Base-by-base conservation (phyloP, 92 coral and sea anemone genomes). In the Epizoanthus scotinus region DNA sequence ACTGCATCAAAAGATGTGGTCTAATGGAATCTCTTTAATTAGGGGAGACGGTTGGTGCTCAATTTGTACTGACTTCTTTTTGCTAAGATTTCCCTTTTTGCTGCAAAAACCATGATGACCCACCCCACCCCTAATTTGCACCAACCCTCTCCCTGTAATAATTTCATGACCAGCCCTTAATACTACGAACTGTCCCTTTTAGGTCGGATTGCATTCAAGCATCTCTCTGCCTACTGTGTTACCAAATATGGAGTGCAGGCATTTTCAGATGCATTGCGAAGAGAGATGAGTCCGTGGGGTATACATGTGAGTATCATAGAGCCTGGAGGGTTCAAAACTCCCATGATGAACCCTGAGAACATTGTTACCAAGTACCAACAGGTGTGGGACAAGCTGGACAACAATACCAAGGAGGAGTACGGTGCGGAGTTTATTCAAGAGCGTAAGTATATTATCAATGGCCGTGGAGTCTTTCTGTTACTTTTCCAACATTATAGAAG, bases 181-280 rank as follows among this genome's bases (percentile, higher is more conserved):
- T 42, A 42, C 8, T 42, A 6, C 8, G 10, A 5, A 42, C 50
- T 42, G 44, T 38, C 50, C 10, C 6, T 69, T 79, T 63, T 13
- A 85, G 89, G 89, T 50, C 84, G 82, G 15, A 13, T 71, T 20
- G 59, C 84, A 53, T 78, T 85, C 62, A 78, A 78, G 15, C 83
- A 85, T 71, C 59, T 79, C 28, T 83, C 84, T 1, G 84, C 84
- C 68, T 87, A 87, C 53, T 87, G 87, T 69, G n/a, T 70, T 13
- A 60, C 78, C 56, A 87, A 87, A 65, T 87, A 73, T 87, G 90
- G 79, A 49, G 90, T 87, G 21, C 84, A 87, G 50, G 90, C 84
- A 29, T 87, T 87, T 66, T 82, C 87, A 6, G 90, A 87, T 69
- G 90, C 87, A n/a, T 69, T 87, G 54, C 90, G 90, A 27, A 64